Percentiles rank a stretch among this genome's conserved stretches.
Evolutionary conservation across 2,888 invertebrate species (phyloP).

Genomic region (Leptura quadrifasciata): DNA sequence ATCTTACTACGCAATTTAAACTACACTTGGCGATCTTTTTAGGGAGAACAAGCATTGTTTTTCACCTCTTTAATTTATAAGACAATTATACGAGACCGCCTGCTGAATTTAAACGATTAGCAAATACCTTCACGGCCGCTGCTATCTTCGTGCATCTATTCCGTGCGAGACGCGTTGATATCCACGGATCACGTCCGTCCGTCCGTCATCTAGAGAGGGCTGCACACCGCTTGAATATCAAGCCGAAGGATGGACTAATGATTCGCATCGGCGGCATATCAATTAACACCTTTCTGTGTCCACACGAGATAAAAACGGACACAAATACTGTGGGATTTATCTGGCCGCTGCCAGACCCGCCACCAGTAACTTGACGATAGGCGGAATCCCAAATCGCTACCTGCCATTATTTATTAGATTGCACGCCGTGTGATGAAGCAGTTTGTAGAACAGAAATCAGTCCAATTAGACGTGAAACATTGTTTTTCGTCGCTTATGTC

Average conservation of each 20-base stretch:
- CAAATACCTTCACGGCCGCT: constrained; percentile 57
- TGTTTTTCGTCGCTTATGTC: neutral
- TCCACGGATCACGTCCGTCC: constrained; percentile 46
- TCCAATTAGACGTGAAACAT: neutral
- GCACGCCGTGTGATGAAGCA: constrained; percentile 12
- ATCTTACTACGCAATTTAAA: neutral
- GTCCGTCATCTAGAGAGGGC: constrained; percentile 45
- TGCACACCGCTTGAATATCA: constrained; percentile 47
- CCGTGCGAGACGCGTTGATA: constrained; percentile 46
- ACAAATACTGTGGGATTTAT: constrained; percentile 41
- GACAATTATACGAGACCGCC: constrained; percentile 43
- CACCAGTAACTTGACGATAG: neutral
- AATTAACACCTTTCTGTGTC: constrained; percentile 53
- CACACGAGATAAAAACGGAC: constrained; percentile 32
- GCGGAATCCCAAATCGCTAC: constrained; percentile 6
- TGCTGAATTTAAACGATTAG: constrained; percentile 53
- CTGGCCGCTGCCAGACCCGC: neutral
- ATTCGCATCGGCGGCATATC: constrained; percentile 54
- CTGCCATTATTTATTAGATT: constrained; percentile 13
- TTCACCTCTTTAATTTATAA: constrained; percentile 41
- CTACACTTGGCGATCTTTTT: neutral
- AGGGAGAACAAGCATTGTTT: neutral
- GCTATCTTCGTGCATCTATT: constrained; percentile 50
- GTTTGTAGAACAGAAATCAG: constrained; percentile 10
- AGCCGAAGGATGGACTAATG: constrained; percentile 48